phyloP scores from a whole-genome alignment of 2,797 vertebrate genomes.

The Gymnodraco acuticeps region DNA sequence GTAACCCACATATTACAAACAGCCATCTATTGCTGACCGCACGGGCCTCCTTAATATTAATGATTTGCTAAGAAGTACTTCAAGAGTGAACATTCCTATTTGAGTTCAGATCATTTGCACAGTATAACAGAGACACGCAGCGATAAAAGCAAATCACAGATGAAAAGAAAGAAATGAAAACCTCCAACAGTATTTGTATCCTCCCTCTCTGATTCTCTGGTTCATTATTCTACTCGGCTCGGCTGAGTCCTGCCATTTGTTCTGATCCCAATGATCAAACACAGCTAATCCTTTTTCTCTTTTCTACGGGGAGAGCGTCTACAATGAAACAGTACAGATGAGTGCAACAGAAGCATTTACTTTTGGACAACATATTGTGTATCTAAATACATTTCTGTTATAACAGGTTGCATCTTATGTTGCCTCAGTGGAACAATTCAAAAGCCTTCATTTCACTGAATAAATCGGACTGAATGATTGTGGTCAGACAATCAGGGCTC shows the following conservation, averaged over 20 bases:
- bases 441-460: too few species aligned
- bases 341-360: neutral
- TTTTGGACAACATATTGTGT: neutral
- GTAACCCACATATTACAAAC: neutral
- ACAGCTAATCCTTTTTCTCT: neutral
- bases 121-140: neutral
- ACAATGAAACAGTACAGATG: neutral
- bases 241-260: conserved; percentile 3
- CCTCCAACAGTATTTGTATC: neutral
- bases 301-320: neutral
- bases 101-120: conserved; percentile 1
- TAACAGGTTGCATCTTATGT: neutral
- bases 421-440: neutral
- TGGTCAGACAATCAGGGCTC: too few species aligned
- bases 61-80: neutral
- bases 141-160: conserved; percentile 12
- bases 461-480: too few species aligned
- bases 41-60: neutral
- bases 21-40: neutral
- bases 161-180: conserved; percentile 6
- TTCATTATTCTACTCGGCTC: neutral
- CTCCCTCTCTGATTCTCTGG: neutral
- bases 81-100: neutral
- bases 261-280: conserved; percentile 22
- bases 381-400: too few species aligned